Percentiles rank a stretch among this genome's conserved stretches.
Conservation (phyloP, 2,888 invertebrate genomes). For the Apodemia hepburni region DNA sequence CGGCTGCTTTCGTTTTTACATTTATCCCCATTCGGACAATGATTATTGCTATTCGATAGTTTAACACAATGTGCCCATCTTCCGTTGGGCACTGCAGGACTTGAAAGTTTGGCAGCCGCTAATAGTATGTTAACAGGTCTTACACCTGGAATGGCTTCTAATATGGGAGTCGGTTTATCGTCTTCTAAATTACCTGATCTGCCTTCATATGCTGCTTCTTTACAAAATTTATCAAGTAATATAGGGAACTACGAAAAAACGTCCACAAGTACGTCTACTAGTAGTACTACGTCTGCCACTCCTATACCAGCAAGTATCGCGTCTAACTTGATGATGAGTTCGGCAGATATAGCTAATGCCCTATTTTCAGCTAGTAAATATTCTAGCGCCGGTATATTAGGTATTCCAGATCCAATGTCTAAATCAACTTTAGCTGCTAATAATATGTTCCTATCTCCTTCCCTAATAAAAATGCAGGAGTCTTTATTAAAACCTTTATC, state of each 20-base stretch:
- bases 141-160: conserved; percentile 61
- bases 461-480: conserved; percentile 86
- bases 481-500: conserved; percentile 80
- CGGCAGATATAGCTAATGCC: conserved; percentile 83
- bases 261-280: conserved; percentile 70
- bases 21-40: conserved; percentile 61
- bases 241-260: conserved; percentile 58
- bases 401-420: conserved; percentile 88
- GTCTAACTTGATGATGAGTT: conserved; percentile 82
- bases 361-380: conserved; percentile 84
- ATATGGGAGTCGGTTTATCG: conserved; percentile 51
- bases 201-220: conserved; percentile 67
- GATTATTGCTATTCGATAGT: conserved; percentile 54
- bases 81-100: conserved; percentile 58
- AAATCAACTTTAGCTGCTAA: conserved; percentile 87
- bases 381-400: conserved; percentile 81
- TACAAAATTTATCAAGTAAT: conserved; percentile 64
- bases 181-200: conserved; percentile 67
- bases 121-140: conserved; percentile 71
- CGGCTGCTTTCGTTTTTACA: conserved; percentile 52
- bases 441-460: conserved; percentile 89
- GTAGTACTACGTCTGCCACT: conserved; percentile 69
- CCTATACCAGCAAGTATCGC: conserved; percentile 76
- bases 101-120: conserved; percentile 73
- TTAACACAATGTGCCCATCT: conserved; percentile 76